Conservation (phyloP, 2,113 vertebrate genomes). For the Macquaria australasica region DNA sequence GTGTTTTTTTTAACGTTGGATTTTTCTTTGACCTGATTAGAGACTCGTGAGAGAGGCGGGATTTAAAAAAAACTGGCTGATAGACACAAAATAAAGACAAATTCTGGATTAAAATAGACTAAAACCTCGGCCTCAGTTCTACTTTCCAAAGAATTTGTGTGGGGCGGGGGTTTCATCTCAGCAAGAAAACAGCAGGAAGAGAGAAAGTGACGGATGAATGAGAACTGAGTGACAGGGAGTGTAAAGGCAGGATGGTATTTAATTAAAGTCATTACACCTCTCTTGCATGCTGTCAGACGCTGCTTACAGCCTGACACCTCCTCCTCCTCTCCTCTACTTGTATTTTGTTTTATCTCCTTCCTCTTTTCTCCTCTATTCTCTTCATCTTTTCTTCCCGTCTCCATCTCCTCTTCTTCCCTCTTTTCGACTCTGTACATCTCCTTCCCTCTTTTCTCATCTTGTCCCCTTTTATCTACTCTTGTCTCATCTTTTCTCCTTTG, state of each 20-base stretch:
- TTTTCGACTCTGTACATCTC: too few species aligned
- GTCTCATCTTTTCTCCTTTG: neutral
- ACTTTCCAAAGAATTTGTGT: neutral
- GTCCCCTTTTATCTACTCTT: neutral
- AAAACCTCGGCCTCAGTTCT: neutral
- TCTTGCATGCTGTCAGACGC: conserved; percentile 13
- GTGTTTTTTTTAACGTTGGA: neutral
- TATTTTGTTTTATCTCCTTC: neutral
- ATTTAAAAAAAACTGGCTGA: neutral
- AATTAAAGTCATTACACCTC: conserved; percentile 53
- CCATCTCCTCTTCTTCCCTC: too few species aligned
- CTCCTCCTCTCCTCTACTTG: neutral
- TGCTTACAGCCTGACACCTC: conserved; percentile 8
- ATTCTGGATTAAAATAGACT: conserved; percentile 22
- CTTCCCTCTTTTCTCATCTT: neutral
- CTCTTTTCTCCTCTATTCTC: neutral
- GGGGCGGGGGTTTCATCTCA: conserved; percentile 1
- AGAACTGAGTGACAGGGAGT: conserved; percentile 13
- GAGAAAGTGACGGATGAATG: neutral
- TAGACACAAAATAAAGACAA: neutral
- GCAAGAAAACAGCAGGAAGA: neutral
- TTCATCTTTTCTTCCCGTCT: neutral
- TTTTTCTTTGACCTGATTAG: conserved; percentile 24
- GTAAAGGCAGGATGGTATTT: conserved; percentile 40
- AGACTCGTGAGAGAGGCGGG: neutral